Conservation (phyloP, 2,113 vertebrate species). For the Crypturellus undulatus region DNA sequence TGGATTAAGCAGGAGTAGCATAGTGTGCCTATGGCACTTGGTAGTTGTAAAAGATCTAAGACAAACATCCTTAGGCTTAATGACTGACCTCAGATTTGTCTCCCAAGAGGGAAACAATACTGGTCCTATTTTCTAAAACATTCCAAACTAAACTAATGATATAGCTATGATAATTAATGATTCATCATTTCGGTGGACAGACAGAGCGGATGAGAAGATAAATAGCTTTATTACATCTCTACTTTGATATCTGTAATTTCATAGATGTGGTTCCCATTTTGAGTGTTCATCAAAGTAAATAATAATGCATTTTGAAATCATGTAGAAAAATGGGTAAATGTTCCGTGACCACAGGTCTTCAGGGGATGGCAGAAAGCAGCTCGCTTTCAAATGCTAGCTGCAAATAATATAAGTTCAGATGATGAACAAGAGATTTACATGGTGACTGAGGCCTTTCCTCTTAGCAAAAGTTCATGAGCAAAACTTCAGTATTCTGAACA, state of each 20-base stretch:
- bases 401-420: conserved; percentile 38
- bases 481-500: conserved; percentile 20
- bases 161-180: conserved; percentile 28
- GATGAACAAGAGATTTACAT: conserved; percentile 58
- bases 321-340: conserved; percentile 67
- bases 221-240: conserved; percentile 20
- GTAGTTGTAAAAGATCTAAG: conserved; percentile 44
- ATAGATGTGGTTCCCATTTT: conserved; percentile 26
- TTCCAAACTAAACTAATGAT: conserved; percentile 29
- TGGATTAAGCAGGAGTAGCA: conserved; percentile 36
- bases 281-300: conserved; percentile 54
- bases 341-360: conserved; percentile 67
- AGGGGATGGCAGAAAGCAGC: conserved; percentile 55
- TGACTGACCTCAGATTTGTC: not conserved
- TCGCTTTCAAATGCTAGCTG: conserved; percentile 54
- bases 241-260: conserved; percentile 46
- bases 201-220: conserved; percentile 13
- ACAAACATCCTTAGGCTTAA: conserved; percentile 36
- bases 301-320: conserved; percentile 56
- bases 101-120: not conserved
- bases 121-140: not conserved
- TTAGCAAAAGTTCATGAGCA: conserved; percentile 16
- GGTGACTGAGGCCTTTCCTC: conserved; percentile 57
- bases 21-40: not conserved
- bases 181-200: conserved; percentile 18